phyloP scores from a whole-genome alignment of 2,888 invertebrate genomes.

The Allolobophora icterica region DNA sequence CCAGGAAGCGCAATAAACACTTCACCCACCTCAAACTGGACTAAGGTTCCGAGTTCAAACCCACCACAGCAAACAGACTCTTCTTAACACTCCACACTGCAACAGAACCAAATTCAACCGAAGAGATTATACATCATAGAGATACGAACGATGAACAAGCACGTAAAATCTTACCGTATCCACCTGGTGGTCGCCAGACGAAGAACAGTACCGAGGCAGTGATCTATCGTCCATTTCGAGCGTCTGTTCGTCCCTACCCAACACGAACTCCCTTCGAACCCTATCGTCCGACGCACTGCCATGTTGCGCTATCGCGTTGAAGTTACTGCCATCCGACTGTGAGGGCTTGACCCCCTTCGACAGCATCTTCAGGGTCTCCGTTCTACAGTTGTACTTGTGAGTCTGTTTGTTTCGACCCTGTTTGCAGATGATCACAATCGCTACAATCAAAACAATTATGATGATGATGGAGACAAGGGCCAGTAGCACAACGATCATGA shows the following conservation, averaged over 20 bases:
- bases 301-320: not conserved
- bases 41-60: not conserved
- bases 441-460: conserved; percentile 45
- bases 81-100: too few relatives aligned
- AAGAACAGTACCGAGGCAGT: conserved; percentile 15
- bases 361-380: conserved; percentile 37
- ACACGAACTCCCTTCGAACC: not conserved
- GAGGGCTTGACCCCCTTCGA: conserved; percentile 4
- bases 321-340: not conserved
- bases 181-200: not conserved
- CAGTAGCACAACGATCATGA: conserved; percentile 46
- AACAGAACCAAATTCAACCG: too few relatives aligned
- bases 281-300: not conserved
- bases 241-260: not conserved
- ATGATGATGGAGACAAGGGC: conserved; percentile 45
- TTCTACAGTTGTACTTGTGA: conserved; percentile 41
- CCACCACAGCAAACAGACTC: not conserved
- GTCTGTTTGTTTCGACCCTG: conserved; percentile 31
- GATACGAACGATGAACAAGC: not conserved
- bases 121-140: not conserved
- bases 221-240: not conserved
- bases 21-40: not conserved
- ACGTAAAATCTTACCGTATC: not conserved
- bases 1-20: not conserved
- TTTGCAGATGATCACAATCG: conserved; percentile 43